phyloP scores from a whole-genome alignment of 2,797 vertebrate genomes.

The Phrynocephalus vlangalii region DNA sequence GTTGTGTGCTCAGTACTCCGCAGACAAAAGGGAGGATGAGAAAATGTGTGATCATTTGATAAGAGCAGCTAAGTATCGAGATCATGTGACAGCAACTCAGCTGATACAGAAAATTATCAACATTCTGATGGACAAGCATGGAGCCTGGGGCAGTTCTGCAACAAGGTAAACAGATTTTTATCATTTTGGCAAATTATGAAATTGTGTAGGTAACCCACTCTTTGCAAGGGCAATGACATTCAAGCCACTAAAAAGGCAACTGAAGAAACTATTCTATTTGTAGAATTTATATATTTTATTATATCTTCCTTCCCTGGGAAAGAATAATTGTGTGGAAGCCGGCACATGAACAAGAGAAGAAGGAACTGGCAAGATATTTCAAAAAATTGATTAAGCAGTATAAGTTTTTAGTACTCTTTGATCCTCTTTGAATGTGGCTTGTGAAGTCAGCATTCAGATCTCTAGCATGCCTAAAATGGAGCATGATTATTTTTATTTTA shows the following conservation, averaged over 20 bases:
- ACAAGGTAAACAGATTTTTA: slow-evolving; percentile 82
- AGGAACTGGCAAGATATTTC: slow-evolving; percentile 42
- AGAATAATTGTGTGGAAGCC: neutral
- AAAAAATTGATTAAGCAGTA: slow-evolving; percentile 15
- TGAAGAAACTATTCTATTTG: neutral
- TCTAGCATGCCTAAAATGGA: slow-evolving; percentile 54
- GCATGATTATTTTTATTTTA: slow-evolving; percentile 66
- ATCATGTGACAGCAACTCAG: slow-evolving; percentile 94
- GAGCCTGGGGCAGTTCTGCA: slow-evolving; percentile 92
- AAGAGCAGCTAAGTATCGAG: slow-evolving; percentile 94
- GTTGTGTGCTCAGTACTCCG: slow-evolving; percentile 92
- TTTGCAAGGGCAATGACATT: slow-evolving; percentile 32
- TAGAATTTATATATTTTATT: slow-evolving; percentile 25
- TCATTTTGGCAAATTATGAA: slow-evolving; percentile 12
- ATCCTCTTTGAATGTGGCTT: slow-evolving; percentile 64
- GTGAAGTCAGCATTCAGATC: slow-evolving; percentile 76
- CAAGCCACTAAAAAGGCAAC: neutral
- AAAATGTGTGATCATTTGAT: slow-evolving; percentile 99
- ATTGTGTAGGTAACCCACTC: slow-evolving; percentile 23
- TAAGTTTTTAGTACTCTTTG: slow-evolving; percentile 63
- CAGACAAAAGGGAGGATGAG: slow-evolving; percentile 96
- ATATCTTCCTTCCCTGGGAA: slow-evolving; percentile 35
- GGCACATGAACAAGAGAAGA: slow-evolving; percentile 34
- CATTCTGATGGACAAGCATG: slow-evolving; percentile 96
- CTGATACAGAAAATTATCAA: slow-evolving; percentile 97